Base-by-base conservation (phyloP, 2,113 vertebrate species). In the Cynoglossus semilaevis region DNA sequence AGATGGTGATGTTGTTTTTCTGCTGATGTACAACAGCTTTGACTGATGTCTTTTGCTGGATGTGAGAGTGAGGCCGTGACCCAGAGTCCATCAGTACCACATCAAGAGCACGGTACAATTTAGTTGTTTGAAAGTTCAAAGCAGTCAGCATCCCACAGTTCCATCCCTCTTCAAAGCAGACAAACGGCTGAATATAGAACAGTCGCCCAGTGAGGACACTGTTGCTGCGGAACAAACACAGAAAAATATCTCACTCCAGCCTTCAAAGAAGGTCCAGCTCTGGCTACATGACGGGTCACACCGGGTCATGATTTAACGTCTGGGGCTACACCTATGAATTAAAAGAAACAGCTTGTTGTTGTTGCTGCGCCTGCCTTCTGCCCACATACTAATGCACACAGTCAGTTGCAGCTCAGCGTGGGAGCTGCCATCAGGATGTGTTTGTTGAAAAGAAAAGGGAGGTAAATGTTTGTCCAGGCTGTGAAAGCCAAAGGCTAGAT, bases 291-390 rank as follows among this genome's bases (percentile, higher is more conserved):
- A 63, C 22, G 49, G 63, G 54, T 29, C 8, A 14, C 42, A 35
- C 12, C 3, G 5, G 49, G 47, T 72, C 66, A 45, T 36, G 59
- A 68, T 63, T 54, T 66, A 70, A 72, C 18, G 51, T 76, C 49
- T 56, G 55, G 75, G 44, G 54, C 36, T 48, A 49, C n/a, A 37
- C 6, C 37, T 18, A 18, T 1, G 1, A 57, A 63, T 22, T 29
- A 9, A 57, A 47, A 55, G 19, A 53, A 56, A 12, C 22, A 1
- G 36, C 45, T 50, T 56, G 16, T 46, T 56, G 16, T 47, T 35
- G 22, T 15, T 42, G 22, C 12, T 42, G 62, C 45, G 53, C 19
- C 10, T 8, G 0, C 11, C 51, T n/a, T 58, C 13, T 12, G 12
- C 15, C 10, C 14, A 53, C 11, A 66, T 12, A 34, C 35, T 22